Conservation (phyloP, 2,113 vertebrate species). For the Murina feae region DNA sequence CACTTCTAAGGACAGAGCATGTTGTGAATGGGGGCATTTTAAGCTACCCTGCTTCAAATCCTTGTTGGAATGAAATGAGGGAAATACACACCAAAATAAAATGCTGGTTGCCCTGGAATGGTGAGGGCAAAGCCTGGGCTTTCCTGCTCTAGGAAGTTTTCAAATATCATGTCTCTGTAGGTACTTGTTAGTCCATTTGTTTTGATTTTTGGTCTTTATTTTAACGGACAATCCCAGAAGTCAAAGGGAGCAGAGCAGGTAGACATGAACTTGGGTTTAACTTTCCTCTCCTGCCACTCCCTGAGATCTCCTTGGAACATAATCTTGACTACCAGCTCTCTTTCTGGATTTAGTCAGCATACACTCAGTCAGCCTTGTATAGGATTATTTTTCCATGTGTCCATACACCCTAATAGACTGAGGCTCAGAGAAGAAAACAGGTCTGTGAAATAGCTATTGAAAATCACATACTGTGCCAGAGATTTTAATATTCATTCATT, state of each 20-base stretch:
- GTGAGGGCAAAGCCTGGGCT: background rate
- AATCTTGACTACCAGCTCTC: background rate
- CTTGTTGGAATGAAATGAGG: background rate
- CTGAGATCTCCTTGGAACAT: background rate
- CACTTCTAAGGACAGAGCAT: background rate
- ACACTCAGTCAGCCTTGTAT: background rate
- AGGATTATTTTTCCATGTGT: background rate
- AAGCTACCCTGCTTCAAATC: background rate
- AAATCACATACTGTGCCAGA: background rate
- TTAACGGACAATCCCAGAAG: background rate
- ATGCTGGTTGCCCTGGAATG: background rate
- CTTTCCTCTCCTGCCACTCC: background rate
- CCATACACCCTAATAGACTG: background rate
- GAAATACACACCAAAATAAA: background rate
- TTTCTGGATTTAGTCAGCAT: background rate
- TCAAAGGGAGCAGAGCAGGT: background rate
- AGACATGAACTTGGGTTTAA: background rate
- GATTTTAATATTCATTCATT: background rate
- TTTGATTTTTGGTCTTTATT: background rate
- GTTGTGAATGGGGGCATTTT: background rate
- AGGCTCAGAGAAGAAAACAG: background rate
- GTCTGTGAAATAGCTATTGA: background rate
- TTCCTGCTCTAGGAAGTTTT: background rate
- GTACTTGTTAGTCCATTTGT: background rate
- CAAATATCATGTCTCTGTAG: background rate